Conservation (phyloP, 2,888 invertebrate species). For the Drosophila peninsularis region DNA sequence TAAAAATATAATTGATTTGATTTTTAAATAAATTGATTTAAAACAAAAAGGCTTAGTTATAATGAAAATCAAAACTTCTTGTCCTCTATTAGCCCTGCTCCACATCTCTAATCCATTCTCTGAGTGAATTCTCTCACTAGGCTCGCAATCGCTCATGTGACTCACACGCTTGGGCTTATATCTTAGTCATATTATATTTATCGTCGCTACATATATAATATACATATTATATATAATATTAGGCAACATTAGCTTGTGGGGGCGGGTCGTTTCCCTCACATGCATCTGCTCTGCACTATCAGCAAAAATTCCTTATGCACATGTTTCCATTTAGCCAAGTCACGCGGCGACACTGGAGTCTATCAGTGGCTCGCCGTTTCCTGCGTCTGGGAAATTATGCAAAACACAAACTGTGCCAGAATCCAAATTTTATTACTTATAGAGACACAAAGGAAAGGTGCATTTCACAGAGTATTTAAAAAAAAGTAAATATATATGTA, state of each 20-base stretch:
- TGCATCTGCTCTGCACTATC: constrained; percentile 20
- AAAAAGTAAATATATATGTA: background rate
- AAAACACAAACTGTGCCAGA: constrained; percentile 5
- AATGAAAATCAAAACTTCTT: too few relatives aligned
- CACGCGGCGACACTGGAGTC: constrained; percentile 18
- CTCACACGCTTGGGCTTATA: background rate
- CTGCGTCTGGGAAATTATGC: constrained; percentile 11
- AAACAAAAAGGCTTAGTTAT: too few relatives aligned
- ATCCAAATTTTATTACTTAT: constrained; percentile 5
- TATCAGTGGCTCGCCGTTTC: constrained; percentile 38
- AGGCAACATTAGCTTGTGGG: constrained; percentile 29
- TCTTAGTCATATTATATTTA: background rate
- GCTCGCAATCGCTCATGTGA: background rate
- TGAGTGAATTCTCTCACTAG: background rate
- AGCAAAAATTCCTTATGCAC: constrained; percentile 1
- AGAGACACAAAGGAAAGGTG: constrained; percentile 2
- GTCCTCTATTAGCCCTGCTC: too few relatives aligned
- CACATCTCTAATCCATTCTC: background rate
- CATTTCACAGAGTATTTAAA: constrained; percentile 30
- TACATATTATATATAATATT: constrained; percentile 3
- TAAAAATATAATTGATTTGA: too few relatives aligned
- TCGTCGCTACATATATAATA: too few relatives aligned
- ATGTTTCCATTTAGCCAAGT: constrained; percentile 23
- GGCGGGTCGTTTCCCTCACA: constrained; percentile 63
- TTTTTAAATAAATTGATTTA: background rate